Evolutionary conservation across 1,140 invertebrate genomes (phyloP).

Genomic region (Acromyrmex echinatior): DNA sequence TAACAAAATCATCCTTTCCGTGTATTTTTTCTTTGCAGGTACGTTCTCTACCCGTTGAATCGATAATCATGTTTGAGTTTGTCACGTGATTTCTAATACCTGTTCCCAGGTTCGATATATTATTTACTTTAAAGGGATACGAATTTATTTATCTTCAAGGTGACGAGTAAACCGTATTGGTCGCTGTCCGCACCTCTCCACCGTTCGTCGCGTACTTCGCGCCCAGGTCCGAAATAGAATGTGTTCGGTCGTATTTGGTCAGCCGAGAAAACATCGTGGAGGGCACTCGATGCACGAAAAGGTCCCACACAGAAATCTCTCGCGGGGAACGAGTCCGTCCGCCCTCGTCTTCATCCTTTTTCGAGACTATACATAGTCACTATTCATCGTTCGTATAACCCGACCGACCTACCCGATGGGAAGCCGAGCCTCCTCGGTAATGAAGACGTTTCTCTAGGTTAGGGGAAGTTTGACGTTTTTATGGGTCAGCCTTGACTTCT

Average conservation of each 20-base stretch:
- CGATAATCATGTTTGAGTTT: background rate
- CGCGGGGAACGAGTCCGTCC: conserved; percentile 68
- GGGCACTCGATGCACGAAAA: conserved; percentile 72
- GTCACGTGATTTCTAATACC: conserved; percentile 7
- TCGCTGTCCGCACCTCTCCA: conserved; percentile 52
- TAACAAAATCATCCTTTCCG: no score
- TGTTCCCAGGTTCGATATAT: background rate
- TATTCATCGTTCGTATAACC: conserved; percentile 77
- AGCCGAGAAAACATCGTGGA: conserved; percentile 75
- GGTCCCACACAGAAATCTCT: conserved; percentile 75
- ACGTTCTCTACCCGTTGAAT: background rate
- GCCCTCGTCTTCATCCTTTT: conserved; percentile 72
- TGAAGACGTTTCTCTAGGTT: conserved; percentile 87
- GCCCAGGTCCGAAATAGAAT: conserved; percentile 55
- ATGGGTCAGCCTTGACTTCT: conserved; percentile 83
- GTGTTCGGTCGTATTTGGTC: conserved; percentile 66
- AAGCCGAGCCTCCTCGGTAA: conserved; percentile 81
- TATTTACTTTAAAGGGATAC: conserved; percentile 44
- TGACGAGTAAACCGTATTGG: conserved; percentile 47
- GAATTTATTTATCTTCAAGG: conserved; percentile 41
- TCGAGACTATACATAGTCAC: conserved; percentile 78
- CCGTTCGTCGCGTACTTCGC: conserved; percentile 46
- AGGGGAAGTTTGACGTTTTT: conserved; percentile 87
- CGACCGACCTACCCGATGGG: conserved; percentile 80
- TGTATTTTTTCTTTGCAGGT: background rate